Evolutionary conservation across 2,113 vertebrate species (phyloP).

Genomic region (Gasterosteus nipponicus): DNA sequence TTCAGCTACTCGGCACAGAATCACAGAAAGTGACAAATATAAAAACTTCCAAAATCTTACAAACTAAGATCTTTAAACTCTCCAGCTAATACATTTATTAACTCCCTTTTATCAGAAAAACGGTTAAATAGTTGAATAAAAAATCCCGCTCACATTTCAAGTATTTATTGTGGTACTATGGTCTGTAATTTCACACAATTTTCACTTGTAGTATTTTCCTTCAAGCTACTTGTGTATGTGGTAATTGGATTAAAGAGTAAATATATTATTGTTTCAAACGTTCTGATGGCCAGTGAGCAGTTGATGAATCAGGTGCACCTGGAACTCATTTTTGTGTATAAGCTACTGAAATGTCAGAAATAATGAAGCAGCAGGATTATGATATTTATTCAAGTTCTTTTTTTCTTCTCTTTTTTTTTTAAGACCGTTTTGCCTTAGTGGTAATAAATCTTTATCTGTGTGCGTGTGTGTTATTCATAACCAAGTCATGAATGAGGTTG

Average conservation of each 20-base stretch:
- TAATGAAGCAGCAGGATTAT: background rate
- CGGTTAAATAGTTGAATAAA: constrained; percentile 29
- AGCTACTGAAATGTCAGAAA: constrained; percentile 2
- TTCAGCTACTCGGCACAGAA: constrained; percentile 12
- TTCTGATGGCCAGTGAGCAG: constrained; percentile 2
- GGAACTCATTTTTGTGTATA: constrained; percentile 12
- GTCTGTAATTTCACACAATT: constrained; percentile 45
- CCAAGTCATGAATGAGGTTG: constrained; percentile 30
- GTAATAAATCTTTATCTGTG: constrained; percentile 10
- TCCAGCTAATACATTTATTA: constrained; percentile 24
- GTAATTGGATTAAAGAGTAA: constrained; percentile 36
- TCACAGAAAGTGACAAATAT: constrained; percentile 13
- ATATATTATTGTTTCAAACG: constrained; percentile 12
- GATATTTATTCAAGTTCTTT: constrained; percentile 8
- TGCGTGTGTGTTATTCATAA: constrained; percentile 15
- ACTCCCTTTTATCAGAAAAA: constrained; percentile 34
- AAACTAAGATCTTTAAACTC: constrained; percentile 7
- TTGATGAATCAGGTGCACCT: constrained; percentile 28
- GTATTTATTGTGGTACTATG: constrained; percentile 49
- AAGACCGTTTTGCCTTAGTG: constrained; percentile 51
- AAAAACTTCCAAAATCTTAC: background rate
- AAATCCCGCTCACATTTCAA: constrained; percentile 27
- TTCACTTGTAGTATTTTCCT: constrained; percentile 57
- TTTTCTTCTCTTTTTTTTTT: background rate
- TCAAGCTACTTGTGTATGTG: constrained; percentile 43